Evolutionary conservation across 1,140 invertebrate genomes (phyloP).

Genomic region (Aphelinus atriplicis): DNA sequence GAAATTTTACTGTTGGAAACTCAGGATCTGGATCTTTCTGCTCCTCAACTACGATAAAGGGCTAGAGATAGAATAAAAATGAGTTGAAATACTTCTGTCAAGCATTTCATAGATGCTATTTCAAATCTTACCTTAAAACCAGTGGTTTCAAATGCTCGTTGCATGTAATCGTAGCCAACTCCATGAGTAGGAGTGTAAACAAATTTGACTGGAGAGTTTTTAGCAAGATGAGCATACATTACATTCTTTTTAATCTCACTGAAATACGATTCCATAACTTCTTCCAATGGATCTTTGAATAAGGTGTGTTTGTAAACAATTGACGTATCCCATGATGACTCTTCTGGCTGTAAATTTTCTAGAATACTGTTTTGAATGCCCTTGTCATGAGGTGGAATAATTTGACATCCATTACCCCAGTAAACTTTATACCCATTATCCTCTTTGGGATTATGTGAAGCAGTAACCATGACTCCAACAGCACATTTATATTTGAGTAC

Average conservation of each 20-base stretch:
- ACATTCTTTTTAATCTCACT: conserved; percentile 68
- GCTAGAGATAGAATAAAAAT: conserved; percentile 56
- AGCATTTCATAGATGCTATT: background rate
- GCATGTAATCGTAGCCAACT: conserved; percentile 87
- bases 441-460: conserved; percentile 98
- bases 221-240: conserved; percentile 71
- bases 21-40: conserved; percentile 94
- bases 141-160: conserved; percentile 78
- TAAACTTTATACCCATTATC: conserved; percentile 99
- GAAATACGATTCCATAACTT: conserved; percentile 76
- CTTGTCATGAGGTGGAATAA: conserved; percentile 91
- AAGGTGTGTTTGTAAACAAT: conserved; percentile 63
- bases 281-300: conserved; percentile 69
- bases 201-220: conserved; percentile 72
- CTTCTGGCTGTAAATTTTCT: conserved; percentile 78
- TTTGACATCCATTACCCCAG: conserved; percentile 95
- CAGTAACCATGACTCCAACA: conserved; percentile 95
- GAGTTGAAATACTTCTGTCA: too few relatives aligned
- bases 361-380: conserved; percentile 85
- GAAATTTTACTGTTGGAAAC: conserved; percentile 96
- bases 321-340: conserved; percentile 74
- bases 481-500: conserved; percentile 76
- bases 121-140: conserved; percentile 74
- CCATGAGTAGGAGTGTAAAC: conserved; percentile 99
- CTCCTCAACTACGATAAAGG: conserved; percentile 81